phyloP scores from a whole-genome alignment of 2,797 vertebrate genomes.

The Allochrocebus solatus region DNA sequence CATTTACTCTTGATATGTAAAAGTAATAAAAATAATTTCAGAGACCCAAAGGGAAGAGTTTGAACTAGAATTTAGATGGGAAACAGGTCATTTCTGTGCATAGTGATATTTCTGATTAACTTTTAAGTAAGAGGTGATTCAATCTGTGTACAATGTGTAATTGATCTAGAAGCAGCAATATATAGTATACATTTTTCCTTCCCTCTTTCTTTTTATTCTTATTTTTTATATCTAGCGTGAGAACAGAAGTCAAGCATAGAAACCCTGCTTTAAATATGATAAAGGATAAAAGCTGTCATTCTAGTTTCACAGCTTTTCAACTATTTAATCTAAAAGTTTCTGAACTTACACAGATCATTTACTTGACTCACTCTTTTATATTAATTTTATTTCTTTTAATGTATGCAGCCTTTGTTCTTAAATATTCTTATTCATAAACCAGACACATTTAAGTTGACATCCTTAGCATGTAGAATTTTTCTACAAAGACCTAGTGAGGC shows the following conservation, averaged over 20 bases:
- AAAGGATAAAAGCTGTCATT: conserved; percentile 58
- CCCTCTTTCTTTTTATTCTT: not conserved
- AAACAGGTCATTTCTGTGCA: not conserved
- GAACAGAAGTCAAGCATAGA: conserved; percentile 30
- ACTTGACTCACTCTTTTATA: conserved; percentile 31
- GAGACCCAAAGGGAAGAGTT: not conserved
- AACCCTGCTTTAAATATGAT: not conserved
- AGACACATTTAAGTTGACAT: conserved; percentile 55
- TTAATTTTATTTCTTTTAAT: conserved; percentile 61
- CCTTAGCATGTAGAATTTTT: conserved; percentile 71
- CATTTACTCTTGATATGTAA: not conserved
- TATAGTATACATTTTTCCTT: not conserved
- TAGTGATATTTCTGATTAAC: not conserved
- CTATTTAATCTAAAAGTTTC: conserved; percentile 57
- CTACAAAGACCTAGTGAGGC: conserved; percentile 65
- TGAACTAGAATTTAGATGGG: not conserved
- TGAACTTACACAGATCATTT: conserved; percentile 42
- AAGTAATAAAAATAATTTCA: not conserved
- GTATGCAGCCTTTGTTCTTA: conserved; percentile 55
- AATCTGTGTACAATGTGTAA: not conserved
- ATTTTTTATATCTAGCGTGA: conserved; percentile 15
- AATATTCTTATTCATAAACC: conserved; percentile 37
- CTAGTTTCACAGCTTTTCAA: conserved; percentile 54
- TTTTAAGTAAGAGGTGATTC: not conserved
- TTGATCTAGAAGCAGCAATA: not conserved